Base-by-base conservation (phyloP, 2,888 invertebrate genomes). In the Sisyra nigra region DNA sequence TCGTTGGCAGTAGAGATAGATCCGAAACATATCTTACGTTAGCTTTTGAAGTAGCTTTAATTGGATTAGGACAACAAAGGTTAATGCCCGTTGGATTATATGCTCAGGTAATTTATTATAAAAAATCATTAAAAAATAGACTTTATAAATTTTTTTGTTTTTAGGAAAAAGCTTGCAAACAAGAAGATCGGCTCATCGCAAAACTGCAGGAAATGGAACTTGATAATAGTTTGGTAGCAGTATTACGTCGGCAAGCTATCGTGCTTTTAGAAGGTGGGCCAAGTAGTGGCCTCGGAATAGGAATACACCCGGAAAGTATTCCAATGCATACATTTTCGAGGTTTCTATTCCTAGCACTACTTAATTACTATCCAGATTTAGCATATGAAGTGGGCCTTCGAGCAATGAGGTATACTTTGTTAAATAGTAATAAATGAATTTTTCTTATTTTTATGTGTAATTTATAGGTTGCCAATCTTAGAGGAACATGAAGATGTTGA, bases 261-360 rank as follows among this genome's bases (percentile, higher is more conserved):
- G 74, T 82, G 43, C 63, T 85, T 46, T 63, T 86, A 15, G 80
- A 80, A 54, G 83, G 82, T 36, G 85, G 85, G 0, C 81, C 84
- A 0, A 76, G 77, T 7, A 81, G 82, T 49, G 84, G 83, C 31
- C 68, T 86, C 15, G 77, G 76, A 11, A 64, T 71, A 45, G 83
- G 82, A 17, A 79, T 85, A 49, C 84, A 84, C 58, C 78, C 84
- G 0, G 79, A 86, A 52, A 81, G 82, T 32, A 79, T 83, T 50
- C 86, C 87, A 13, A 84, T 86, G 71, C 86, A 87, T 58, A 84
- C 83, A 34, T 84, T 85, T 62, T 85, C 86, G 8, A 34, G 81
- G 49, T 86, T 79, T 62, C 68, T 86, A 49, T 87, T 87, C 66
- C 72, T 80, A 24, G 76, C 83, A 18, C 66, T 87, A 48, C 66